Percentiles rank a stretch among this genome's conserved stretches.
Evolutionary conservation across 2,888 invertebrate genomes (phyloP).

Genomic region (Diachrysia chrysitis): DNA sequence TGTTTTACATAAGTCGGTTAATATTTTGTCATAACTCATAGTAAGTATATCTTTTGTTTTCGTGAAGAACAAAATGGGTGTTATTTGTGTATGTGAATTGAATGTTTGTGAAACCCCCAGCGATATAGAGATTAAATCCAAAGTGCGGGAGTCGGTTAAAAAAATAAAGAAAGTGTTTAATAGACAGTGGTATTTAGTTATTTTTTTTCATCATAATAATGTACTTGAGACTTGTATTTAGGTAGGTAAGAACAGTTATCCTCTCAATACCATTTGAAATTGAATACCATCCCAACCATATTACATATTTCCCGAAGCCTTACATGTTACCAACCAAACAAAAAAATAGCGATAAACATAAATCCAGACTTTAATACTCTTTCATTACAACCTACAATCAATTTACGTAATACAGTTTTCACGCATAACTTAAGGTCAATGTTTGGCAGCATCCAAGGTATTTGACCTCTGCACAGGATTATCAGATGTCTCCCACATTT

Average conservation of each 20-base stretch:
- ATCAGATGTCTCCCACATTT: slow-evolving; percentile 42
- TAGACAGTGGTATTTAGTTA: too few relatives aligned
- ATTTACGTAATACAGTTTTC: slow-evolving; percentile 41
- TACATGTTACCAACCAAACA: slow-evolving; percentile 7
- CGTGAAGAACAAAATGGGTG: too few relatives aligned
- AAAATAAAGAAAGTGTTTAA: too few relatives aligned
- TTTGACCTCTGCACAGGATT: slow-evolving; percentile 44
- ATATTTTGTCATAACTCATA: too few relatives aligned
- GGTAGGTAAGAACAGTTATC: not conserved
- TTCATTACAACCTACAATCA: slow-evolving; percentile 22
- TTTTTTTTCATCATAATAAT: too few relatives aligned
- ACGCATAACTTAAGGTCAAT: slow-evolving; percentile 36
- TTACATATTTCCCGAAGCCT: not conserved
- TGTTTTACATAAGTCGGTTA: too few relatives aligned
- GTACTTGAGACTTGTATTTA: too few relatives aligned
- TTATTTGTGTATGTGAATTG: too few relatives aligned
- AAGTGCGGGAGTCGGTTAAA: too few relatives aligned
- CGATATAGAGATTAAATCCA: too few relatives aligned
- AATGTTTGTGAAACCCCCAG: too few relatives aligned
- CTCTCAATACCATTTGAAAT: not conserved
- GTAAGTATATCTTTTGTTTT: too few relatives aligned
- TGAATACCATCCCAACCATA: not conserved
- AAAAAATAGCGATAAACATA: slow-evolving; percentile 40
- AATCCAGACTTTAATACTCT: slow-evolving; percentile 22
- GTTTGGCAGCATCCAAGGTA: slow-evolving; percentile 43